Evolutionary conservation across 2,113 vertebrate species (phyloP), one percentile per base, ranked within the genome.

Genomic region (Apodemus sylvaticus): DNA sequence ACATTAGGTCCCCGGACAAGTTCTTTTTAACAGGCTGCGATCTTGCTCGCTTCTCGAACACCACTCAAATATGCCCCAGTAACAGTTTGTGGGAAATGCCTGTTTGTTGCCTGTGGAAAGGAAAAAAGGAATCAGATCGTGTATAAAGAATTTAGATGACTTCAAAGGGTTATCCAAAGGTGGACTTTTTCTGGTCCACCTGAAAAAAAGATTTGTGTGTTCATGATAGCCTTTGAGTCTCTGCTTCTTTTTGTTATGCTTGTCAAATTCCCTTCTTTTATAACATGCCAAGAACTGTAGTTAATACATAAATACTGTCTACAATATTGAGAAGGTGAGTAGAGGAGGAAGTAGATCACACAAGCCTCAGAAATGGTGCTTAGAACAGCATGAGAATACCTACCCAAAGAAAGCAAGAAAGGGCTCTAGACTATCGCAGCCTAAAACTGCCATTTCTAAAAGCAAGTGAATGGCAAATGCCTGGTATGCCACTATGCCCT

Each of bases 71-170:
- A 99, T 62, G 99, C 99, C 55, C 99, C 99, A 9, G 99, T 99
- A 89, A 99, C 99, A 0, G 99, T 99, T 96, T 99, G 99, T 94
- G 99, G 99, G 96, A 99, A 99, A 98, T 99, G 99, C 92, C 99
- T 98, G 94, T 99, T 99, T 90, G 99, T 99, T 87, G 99, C 99
- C 99, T 99, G 97, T 86, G 85, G 81, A 58, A 26, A 26, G 0
- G 26, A 89, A 85, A 83, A 16, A 87, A 36, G 8, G 11, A 78
- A 19, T 64, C 51, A 96, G 51, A 39, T 81, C 58, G 60, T 19
- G 9, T 81, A n/a, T 36, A 42, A 89, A 79, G 64, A 81, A 73
- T n/a, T 51, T 22, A 85, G 62, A 20, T 68, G 66, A 68, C 48
- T 58, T 3, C 22, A 53, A 71, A 51, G 89, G 19, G 19, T 64